phyloP scores from a whole-genome alignment of 2,888 invertebrate genomes.

The Tachina lurida region DNA sequence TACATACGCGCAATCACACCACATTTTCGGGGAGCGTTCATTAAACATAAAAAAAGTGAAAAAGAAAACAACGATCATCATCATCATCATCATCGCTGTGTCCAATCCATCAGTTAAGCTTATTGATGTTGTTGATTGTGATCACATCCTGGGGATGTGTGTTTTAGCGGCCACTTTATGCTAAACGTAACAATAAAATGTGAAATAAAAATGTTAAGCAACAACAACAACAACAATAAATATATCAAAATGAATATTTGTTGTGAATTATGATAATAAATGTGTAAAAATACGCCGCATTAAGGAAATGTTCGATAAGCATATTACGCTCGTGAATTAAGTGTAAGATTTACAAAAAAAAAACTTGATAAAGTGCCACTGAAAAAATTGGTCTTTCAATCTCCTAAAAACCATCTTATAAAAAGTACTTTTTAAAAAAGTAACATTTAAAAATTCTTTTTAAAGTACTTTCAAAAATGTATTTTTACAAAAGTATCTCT shows the following conservation, averaged over 20 bases:
- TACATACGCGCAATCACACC: constrained; percentile 35
- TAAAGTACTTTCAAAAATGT: too few species aligned
- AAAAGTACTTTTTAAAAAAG: too few species aligned
- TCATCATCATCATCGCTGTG: constrained; percentile 52
- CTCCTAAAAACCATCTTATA: too few species aligned
- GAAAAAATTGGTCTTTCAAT: too few species aligned
- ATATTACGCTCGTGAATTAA: constrained; percentile 6
- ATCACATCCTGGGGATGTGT: constrained; percentile 68
- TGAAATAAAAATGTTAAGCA: not conserved
- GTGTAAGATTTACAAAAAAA: not conserved
- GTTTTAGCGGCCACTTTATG: constrained; percentile 68
- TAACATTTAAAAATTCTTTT: too few species aligned
- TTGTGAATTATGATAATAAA: constrained; percentile 68
- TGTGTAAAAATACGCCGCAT: constrained; percentile 61
- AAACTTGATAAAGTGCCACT: not conserved
- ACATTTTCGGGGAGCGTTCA: not conserved
- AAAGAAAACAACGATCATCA: not conserved
- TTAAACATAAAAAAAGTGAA: not conserved
- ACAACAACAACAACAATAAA: not conserved
- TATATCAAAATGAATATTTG: constrained; percentile 36
- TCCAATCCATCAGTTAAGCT: constrained; percentile 71
- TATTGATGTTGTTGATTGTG: constrained; percentile 71
- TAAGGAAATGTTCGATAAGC: constrained; percentile 29
- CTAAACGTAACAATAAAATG: constrained; percentile 60
- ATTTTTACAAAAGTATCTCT: too few species aligned